These are phyloP conservation scores for Leistus spinibarbis DNA, from an alignment of 2,888 invertebrate genomes.

Conservation along the genomic window DNA sequence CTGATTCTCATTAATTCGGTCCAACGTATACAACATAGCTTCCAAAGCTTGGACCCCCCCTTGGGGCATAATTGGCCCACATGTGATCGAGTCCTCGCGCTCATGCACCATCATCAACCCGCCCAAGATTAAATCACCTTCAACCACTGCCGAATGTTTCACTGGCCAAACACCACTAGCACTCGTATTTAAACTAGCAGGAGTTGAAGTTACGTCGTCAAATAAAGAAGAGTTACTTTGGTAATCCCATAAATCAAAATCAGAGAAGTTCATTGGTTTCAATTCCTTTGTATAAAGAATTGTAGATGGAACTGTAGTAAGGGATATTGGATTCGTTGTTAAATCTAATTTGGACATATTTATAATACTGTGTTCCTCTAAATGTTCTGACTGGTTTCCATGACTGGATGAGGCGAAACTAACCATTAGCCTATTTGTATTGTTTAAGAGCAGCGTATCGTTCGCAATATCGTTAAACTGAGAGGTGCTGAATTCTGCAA, in stretches of 20 bases:
- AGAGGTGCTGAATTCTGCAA: neutral
- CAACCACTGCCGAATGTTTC: slow-evolving; percentile 79
- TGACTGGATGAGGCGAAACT: no score
- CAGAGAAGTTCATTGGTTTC: neutral
- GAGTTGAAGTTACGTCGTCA: neutral
- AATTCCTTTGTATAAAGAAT: no score
- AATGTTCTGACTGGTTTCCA: no score
- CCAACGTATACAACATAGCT: slow-evolving; percentile 86
- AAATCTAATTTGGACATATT: neutral
- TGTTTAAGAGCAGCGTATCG: neutral
- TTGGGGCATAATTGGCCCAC: slow-evolving; percentile 89
- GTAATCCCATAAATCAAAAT: neutral
- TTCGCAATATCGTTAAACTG: neutral
- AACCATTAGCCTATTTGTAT: no score
- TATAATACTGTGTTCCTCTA: no score
- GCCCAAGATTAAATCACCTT: slow-evolving; percentile 83
- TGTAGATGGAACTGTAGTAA: neutral
- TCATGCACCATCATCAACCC: slow-evolving; percentile 94
- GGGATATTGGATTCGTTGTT: neutral
- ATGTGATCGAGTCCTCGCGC: slow-evolving; percentile 77
- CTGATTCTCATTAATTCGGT: slow-evolving; percentile 68
- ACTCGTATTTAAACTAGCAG: slow-evolving; percentile 3
- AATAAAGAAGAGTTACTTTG: neutral
- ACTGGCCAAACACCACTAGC: slow-evolving; percentile 66
- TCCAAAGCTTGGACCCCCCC: slow-evolving; percentile 85